Base-by-base conservation (phyloP, 2,888 invertebrate species). In the Steinernema carpocapsae region DNA sequence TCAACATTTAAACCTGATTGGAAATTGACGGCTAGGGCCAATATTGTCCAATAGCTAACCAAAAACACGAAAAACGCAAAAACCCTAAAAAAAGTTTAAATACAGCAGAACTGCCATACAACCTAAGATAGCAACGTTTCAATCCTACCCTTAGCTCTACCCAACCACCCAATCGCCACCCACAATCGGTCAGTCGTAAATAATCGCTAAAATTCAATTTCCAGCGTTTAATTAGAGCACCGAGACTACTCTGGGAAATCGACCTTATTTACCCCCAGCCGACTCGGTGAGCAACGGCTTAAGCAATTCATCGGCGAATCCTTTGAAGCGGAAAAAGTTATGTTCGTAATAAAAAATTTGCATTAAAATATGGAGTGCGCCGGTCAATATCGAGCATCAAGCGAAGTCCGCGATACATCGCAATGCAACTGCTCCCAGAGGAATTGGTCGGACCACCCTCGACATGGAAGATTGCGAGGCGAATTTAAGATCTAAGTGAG, bases 311-410 rank as follows among this genome's bases (percentile, higher is more conserved):
- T 37, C 37, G 37, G 10, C 6, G 14, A 48, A 48, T 3, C 48
- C 48, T 3, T 3, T 4, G 48, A 19, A 37, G 37, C 37, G 37
- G 37, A 37, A 37, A 37, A 37, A 37, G 37, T 10, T 37, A 37
- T 37, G 37, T 14, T 29, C 19, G 56, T 22, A 19, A 64, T 64
- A 64, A 64, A 52, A 52, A 32, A 64, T 64, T 56, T 64, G 32
- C 64, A 64, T 64, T 64, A 32, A 32, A 64, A 64, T 37, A 64
- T 64, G 29, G 37, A 19, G 26, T 19, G 32, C 32, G 6, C 24
- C 12, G 32, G 37, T 19, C 64, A 32, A 64, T 32, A 32, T 17
- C 26, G 64, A 2, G 26, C 64, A 29, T 64, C 32, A 12, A 29
- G 19, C 48, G 48, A 19, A 14, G 48, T 19, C 19, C 48, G 10